Conservation (phyloP, 2,797 vertebrate species). For the Gambelia wislizenii region DNA sequence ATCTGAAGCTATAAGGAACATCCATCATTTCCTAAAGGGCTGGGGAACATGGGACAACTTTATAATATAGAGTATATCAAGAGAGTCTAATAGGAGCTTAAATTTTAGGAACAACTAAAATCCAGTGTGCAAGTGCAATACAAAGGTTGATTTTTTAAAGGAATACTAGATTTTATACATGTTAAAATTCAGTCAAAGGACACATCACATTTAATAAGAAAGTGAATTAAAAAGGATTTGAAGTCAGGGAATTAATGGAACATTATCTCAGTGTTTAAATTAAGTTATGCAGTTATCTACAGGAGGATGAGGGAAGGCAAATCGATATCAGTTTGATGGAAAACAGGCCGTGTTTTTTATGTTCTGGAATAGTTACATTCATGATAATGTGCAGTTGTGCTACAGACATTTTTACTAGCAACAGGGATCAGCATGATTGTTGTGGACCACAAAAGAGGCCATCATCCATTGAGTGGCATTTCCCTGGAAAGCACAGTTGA, state of each 20-base stretch:
- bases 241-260: background rate
- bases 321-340: background rate
- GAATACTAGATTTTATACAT: background rate
- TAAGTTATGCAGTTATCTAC: background rate
- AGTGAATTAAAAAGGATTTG: background rate
- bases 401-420: too few species aligned
- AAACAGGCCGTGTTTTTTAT: background rate
- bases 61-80: background rate
- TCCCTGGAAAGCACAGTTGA: too few species aligned
- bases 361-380: background rate
- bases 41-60: background rate
- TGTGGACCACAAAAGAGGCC: too few species aligned
- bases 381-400: background rate
- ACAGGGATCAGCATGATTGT: too few species aligned
- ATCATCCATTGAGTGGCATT: too few species aligned
- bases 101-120: background rate
- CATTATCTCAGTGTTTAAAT: background rate
- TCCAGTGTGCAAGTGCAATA: background rate
- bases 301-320: background rate
- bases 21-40: background rate
- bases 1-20: background rate
- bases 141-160: background rate
- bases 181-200: background rate
- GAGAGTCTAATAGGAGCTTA: background rate
- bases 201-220: background rate